Base-by-base conservation (phyloP, 2,888 invertebrate genomes). In the Drosophila nr. perissopoda region DNA sequence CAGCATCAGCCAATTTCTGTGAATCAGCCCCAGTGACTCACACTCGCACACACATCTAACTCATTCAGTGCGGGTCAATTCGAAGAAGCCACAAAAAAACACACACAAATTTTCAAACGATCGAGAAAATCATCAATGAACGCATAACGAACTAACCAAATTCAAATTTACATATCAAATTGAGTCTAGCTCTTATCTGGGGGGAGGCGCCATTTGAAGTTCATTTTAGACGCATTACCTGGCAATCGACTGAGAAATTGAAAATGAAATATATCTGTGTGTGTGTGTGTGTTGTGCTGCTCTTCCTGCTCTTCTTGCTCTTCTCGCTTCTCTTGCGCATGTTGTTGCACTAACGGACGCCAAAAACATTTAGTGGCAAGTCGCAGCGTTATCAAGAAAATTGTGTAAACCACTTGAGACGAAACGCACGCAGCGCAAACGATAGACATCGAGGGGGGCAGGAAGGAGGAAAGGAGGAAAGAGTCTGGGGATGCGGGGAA, bases 221-320 rank as follows among this genome's bases (percentile, higher is more conserved):
- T 80, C 79, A 78, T 78, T 84, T 75, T 63, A 62, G 63, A 78
- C 83, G 83, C 85, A 85, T 87, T 85, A 85, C 85, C 85, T 87
- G 85, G 72, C 87, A 85, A 87, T 85, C 83, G 87, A 70, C 70
- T 70, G 74, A 67, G 61, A 67, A 71, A 65, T 71, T 57, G 42
- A 71, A 71, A 61, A 69, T 40, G 27, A 18, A 48, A 38, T 53
- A 67, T 25, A 1, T 45, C 1, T 45, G 7, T 42, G 13, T 45
- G 4, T 45, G 13, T n/a, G 5, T 42, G 42, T 42, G 21, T 42
- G 42, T 13, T 45, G 45, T 45, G 45, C 4, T 45, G 16, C 21
- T 40, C 7, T 18, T 38, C 3, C 18, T n/a, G 38, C n/a, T 42
- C 64, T 54, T 48, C 18, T 27, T 38, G 36, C 25, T 31, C 10